Evolutionary conservation across 1,140 invertebrate genomes (phyloP).

Genomic region (Trypoxylus dichotomus): DNA sequence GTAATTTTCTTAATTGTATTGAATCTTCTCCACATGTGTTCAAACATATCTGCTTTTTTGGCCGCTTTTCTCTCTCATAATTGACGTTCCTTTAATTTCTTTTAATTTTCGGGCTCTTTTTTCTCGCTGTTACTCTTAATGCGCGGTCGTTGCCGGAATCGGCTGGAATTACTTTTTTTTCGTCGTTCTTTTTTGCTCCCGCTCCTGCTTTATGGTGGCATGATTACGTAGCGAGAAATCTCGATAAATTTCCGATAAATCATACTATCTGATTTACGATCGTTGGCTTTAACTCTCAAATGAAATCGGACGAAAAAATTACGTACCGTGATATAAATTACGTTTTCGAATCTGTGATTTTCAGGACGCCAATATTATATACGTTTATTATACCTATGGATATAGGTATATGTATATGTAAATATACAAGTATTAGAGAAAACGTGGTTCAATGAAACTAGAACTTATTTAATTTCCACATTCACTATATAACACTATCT

Average conservation of each 20-base stretch:
- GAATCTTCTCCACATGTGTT: slow-evolving; percentile 10
- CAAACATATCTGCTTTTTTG: slow-evolving; percentile 13
- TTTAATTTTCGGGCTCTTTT: slow-evolving; percentile 14
- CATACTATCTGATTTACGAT: slow-evolving; percentile 1
- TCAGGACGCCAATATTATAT: too few species aligned
- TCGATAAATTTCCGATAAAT: slow-evolving; percentile 6
- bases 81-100: slow-evolving; percentile 1
- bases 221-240: slow-evolving; percentile 16
- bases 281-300: not conserved
- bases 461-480: too few species aligned
- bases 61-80: slow-evolving; percentile 11
- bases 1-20: slow-evolving; percentile 31
- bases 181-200: not conserved
- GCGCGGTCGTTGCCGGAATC: not conserved
- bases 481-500: too few species aligned
- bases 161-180: not conserved
- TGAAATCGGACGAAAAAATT: too few species aligned
- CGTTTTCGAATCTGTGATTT: too few species aligned
- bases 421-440: too few species aligned
- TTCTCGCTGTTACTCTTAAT: not conserved
- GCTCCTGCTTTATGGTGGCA: not conserved
- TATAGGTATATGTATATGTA: too few species aligned
- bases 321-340: too few species aligned
- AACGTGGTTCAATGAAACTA: too few species aligned
- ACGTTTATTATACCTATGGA: too few species aligned